phyloP scores from a whole-genome alignment of 2,113 vertebrate species.

The Gavia stellata region DNA sequence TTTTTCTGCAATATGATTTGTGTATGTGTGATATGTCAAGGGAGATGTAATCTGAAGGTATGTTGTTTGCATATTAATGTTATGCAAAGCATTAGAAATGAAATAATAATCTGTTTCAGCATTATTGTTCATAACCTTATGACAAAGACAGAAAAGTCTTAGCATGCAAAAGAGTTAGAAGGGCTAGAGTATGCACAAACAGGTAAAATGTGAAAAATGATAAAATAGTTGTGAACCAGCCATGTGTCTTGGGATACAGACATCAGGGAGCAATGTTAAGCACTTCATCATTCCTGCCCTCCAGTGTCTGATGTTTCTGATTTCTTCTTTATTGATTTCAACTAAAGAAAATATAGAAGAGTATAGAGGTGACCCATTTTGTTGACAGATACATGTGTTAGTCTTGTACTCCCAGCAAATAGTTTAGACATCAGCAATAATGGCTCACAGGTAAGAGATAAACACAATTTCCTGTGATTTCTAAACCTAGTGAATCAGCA shows the following conservation, averaged over 20 bases:
- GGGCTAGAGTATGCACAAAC: background rate
- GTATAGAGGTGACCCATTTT: constrained; percentile 41
- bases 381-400: constrained; percentile 30
- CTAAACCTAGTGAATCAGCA: background rate
- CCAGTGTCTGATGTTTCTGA: constrained; percentile 34
- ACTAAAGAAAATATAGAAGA: constrained; percentile 40
- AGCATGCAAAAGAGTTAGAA: background rate
- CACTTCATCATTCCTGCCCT: constrained; percentile 29
- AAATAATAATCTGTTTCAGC: background rate
- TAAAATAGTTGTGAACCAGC: constrained; percentile 8
- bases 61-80: background rate
- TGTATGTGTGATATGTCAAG: background rate
- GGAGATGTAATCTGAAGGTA: background rate
- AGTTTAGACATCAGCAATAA: constrained; percentile 15
- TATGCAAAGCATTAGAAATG: background rate
- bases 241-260: background rate
- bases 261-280: constrained; percentile 5
- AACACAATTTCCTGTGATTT: background rate
- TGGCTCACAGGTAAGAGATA: background rate
- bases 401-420: constrained; percentile 23
- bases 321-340: constrained; percentile 63
- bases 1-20: background rate
- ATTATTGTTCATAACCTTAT: background rate
- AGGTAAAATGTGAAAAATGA: background rate
- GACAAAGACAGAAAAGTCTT: background rate